Conservation (phyloP, 2,113 vertebrate genomes). For the Ardeotis arabs region DNA sequence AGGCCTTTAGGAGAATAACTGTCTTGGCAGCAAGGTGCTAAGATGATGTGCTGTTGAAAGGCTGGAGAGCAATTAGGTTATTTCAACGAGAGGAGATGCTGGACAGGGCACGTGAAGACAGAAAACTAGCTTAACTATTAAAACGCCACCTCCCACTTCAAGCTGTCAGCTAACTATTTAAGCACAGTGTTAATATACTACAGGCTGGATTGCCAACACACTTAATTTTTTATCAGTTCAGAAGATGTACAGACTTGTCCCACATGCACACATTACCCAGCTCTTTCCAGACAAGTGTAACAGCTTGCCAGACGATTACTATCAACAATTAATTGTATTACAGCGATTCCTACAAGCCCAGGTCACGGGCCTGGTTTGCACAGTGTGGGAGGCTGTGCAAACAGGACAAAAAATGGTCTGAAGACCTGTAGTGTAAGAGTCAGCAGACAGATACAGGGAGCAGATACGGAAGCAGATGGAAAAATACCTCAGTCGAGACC, state of each 20-base stretch:
- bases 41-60: constrained; percentile 62
- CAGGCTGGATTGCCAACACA: background rate
- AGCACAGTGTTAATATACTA: constrained; percentile 47
- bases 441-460: background rate
- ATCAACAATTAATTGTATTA: constrained; percentile 22
- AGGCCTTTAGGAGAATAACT: constrained; percentile 77
- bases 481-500: fast-evolving
- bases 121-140: constrained; percentile 55
- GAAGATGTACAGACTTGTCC: constrained; percentile 35
- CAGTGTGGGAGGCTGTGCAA: background rate
- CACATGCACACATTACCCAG: background rate
- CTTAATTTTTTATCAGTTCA: constrained; percentile 7
- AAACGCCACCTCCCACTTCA: constrained; percentile 5
- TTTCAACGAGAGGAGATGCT: constrained; percentile 58
- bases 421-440: fast-evolving
- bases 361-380: background rate
- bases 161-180: constrained; percentile 58
- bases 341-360: background rate
- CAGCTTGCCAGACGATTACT: constrained; percentile 43
- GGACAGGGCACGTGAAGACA: constrained; percentile 64
- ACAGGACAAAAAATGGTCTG: background rate
- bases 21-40: constrained; percentile 71
- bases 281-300: constrained; percentile 32
- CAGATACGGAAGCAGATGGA: background rate
- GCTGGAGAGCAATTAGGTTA: constrained; percentile 61